Evolutionary conservation across 1,140 invertebrate species (phyloP).

Genomic region (Drepana arcuata): DNA sequence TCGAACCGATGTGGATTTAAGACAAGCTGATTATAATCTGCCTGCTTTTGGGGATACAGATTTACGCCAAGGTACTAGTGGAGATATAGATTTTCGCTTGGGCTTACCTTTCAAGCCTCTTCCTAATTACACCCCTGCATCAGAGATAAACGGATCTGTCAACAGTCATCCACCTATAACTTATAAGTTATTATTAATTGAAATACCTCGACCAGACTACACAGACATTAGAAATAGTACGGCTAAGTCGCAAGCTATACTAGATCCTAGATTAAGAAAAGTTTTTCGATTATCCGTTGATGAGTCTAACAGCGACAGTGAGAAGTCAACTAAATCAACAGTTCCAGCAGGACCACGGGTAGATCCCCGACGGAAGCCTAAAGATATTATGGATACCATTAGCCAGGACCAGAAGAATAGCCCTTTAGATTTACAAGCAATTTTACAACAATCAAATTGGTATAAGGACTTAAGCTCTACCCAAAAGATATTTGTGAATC

Average conservation of each 20-base stretch:
- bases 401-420: slow-evolving; percentile 49
- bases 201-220: slow-evolving; percentile 82
- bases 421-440: slow-evolving; percentile 70
- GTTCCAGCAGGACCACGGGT: slow-evolving; percentile 36
- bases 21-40: slow-evolving; percentile 66
- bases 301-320: slow-evolving; percentile 70
- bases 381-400: slow-evolving; percentile 48
- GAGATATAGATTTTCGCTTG: slow-evolving; percentile 82
- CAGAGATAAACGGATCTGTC: slow-evolving; percentile 87
- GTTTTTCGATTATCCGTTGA: slow-evolving; percentile 78
- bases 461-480: slow-evolving; percentile 78
- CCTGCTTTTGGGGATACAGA: slow-evolving; percentile 71
- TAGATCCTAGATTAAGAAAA: slow-evolving; percentile 81
- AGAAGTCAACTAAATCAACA: slow-evolving; percentile 45
- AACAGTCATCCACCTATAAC: slow-evolving; percentile 81
- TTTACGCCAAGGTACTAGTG: slow-evolving; percentile 63
- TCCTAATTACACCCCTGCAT: slow-evolving; percentile 84
- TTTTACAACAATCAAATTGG: slow-evolving; percentile 76
- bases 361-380: slow-evolving; percentile 73
- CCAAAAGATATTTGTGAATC: slow-evolving; percentile 78
- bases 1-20: slow-evolving; percentile 74
- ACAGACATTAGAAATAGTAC: slow-evolving; percentile 79
- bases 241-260: slow-evolving; percentile 78
- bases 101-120: slow-evolving; percentile 83
- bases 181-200: slow-evolving; percentile 78